Conservation (phyloP, 1,140 invertebrate genomes). For the Laupala kohalensis region DNA sequence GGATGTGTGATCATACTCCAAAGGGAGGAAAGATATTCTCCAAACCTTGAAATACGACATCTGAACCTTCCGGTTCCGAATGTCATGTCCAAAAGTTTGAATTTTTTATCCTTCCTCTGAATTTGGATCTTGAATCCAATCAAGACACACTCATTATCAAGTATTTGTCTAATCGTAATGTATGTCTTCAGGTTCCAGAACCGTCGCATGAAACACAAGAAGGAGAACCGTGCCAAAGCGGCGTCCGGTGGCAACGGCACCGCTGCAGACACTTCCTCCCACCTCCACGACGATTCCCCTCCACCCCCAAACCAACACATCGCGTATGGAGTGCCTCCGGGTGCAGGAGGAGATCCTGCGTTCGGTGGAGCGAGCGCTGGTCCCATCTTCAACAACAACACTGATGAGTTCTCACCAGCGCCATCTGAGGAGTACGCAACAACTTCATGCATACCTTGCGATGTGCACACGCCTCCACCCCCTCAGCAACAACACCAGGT, state of each 20-base stretch:
- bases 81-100: too few relatives aligned
- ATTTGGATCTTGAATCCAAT: too few relatives aligned
- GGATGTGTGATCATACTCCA: too few relatives aligned
- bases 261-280: neutral
- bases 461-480: neutral
- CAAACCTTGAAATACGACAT: too few relatives aligned
- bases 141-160: neutral
- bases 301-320: too few relatives aligned
- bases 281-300: neutral
- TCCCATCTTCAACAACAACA: neutral
- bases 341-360: neutral
- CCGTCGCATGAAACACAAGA: neutral
- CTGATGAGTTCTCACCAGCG: neutral
- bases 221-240: neutral
- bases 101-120: too few relatives aligned
- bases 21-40: too few relatives aligned
- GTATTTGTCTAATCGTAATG: neutral
- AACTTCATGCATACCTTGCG: neutral
- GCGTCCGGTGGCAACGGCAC: neutral
- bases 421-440: neutral
- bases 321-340: too few relatives aligned
- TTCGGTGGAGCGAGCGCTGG: too few relatives aligned
- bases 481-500: neutral
- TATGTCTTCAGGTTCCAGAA: neutral
- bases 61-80: too few relatives aligned